Conservation (phyloP, 2,888 invertebrate genomes). For the Chrysodeixis includens region DNA sequence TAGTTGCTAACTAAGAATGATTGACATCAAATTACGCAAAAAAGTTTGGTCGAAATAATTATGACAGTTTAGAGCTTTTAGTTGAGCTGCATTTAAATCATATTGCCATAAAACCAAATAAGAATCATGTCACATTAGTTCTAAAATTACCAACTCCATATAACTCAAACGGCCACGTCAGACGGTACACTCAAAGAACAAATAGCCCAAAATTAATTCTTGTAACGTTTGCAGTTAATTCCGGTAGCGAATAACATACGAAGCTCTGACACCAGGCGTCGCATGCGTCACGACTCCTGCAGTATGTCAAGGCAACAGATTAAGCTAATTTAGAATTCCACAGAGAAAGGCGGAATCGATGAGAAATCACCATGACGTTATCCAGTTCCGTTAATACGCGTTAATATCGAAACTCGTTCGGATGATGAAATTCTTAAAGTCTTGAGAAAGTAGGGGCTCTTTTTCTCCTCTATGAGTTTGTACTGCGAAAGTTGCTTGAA, state of each 20-base stretch:
- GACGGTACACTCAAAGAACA: background rate
- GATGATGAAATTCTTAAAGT: too few relatives aligned
- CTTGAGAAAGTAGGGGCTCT: too few relatives aligned
- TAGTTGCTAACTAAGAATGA: too few relatives aligned
- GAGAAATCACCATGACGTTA: background rate
- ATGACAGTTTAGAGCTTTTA: too few relatives aligned
- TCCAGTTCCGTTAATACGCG: background rate
- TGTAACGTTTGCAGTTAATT: background rate
- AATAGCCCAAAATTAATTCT: constrained; percentile 2
- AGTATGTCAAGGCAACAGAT: constrained; percentile 1
- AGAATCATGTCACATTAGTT: background rate
- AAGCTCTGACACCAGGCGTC: background rate
- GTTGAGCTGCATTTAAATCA: too few relatives aligned
- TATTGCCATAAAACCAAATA: too few relatives aligned
- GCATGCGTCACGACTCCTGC: background rate
- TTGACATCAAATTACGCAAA: too few relatives aligned
- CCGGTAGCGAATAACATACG: background rate
- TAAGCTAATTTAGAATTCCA: background rate
- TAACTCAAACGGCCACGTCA: background rate
- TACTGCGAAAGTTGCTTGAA: too few relatives aligned
- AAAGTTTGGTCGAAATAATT: too few relatives aligned
- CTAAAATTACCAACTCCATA: background rate
- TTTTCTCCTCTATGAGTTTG: too few relatives aligned
- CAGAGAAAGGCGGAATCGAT: background rate
- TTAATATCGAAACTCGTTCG: background rate